phyloP scores from a whole-genome alignment of 2,797 vertebrate genomes.

The Typhlichthys subterraneus region DNA sequence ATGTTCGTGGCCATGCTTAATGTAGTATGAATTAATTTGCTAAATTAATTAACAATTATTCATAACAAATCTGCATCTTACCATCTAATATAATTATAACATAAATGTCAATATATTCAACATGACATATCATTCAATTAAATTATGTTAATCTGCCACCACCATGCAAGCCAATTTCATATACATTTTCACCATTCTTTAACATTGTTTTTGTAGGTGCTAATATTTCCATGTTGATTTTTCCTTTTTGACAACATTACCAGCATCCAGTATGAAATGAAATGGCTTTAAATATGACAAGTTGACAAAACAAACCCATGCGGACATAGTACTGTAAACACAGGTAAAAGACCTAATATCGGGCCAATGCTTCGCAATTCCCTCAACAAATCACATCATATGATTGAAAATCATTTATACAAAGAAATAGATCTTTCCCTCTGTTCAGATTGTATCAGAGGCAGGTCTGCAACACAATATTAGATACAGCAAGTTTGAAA shows the following conservation, averaged over 20 bases:
- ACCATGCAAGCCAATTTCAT: not conserved
- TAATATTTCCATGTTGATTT: too few species aligned
- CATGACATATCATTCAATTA: conserved; percentile 80
- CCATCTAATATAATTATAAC: conserved; percentile 85
- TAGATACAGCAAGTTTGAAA: conserved; percentile 32
- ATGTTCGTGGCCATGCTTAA: conserved; percentile 78
- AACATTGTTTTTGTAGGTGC: too few species aligned
- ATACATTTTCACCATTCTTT: too few species aligned
- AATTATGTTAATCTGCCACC: conserved; percentile 37
- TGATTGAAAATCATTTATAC: not conserved
- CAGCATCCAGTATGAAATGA: not conserved
- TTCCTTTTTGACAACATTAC: too few species aligned
- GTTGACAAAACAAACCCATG: too few species aligned
- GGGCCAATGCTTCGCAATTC: not conserved
- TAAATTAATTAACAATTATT: conserved; percentile 90
- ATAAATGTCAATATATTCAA: conserved; percentile 88
- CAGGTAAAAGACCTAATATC: not conserved
- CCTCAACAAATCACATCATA: not conserved
- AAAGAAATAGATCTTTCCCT: not conserved
- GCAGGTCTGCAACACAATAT: conserved; percentile 36
- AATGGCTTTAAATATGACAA: not conserved
- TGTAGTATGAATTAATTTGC: conserved; percentile 86
- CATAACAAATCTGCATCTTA: conserved; percentile 85
- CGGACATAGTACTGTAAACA: too few species aligned
- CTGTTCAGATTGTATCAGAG: not conserved